These are phyloP conservation scores for Gonioctena quinquepunctata DNA, from an alignment of 1,140 invertebrate genomes.

Conservation along the genomic window DNA sequence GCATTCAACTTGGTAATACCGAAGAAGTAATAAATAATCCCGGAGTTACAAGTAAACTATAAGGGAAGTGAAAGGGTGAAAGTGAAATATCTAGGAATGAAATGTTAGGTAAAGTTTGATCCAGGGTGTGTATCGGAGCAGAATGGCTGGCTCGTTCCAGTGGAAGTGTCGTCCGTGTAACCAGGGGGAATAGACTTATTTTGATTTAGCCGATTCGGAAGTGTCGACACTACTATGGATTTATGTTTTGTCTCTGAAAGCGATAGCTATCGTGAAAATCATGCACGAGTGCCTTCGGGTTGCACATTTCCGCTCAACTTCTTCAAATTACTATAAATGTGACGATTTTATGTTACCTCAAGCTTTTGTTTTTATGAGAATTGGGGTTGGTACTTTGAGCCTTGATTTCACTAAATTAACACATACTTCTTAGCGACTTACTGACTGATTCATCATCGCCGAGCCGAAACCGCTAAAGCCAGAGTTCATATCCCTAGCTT, in stretches of 20 bases:
- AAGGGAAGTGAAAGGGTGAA: conserved; percentile 17
- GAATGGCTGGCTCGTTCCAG: conserved; percentile 6
- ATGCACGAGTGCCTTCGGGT: conserved; percentile 4
- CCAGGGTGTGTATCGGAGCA: conserved; percentile 19
- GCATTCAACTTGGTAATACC: too few relatives aligned
- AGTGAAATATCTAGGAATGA: not conserved
- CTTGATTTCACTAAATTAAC: too few relatives aligned
- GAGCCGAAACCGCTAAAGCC: too few relatives aligned
- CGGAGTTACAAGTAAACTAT: not conserved
- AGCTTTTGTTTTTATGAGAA: not conserved
- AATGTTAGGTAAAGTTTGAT: conserved; percentile 20
- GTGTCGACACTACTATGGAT: conserved; percentile 11
- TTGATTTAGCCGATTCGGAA: conserved; percentile 16
- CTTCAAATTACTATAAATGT: not conserved
- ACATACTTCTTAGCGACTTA: too few relatives aligned
- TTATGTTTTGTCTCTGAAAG: conserved; percentile 13
- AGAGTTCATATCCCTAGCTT: too few relatives aligned
- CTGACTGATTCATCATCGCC: too few relatives aligned
- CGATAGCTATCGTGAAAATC: not conserved
- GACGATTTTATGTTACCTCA: not conserved
- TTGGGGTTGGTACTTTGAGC: too few relatives aligned
- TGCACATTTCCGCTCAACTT: not conserved
- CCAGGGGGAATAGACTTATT: conserved; percentile 12
- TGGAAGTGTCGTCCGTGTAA: conserved; percentile 5
- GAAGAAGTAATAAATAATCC: not conserved